phyloP scores from a whole-genome alignment of 2,113 vertebrate genomes.

The Smithornis capensis region DNA sequence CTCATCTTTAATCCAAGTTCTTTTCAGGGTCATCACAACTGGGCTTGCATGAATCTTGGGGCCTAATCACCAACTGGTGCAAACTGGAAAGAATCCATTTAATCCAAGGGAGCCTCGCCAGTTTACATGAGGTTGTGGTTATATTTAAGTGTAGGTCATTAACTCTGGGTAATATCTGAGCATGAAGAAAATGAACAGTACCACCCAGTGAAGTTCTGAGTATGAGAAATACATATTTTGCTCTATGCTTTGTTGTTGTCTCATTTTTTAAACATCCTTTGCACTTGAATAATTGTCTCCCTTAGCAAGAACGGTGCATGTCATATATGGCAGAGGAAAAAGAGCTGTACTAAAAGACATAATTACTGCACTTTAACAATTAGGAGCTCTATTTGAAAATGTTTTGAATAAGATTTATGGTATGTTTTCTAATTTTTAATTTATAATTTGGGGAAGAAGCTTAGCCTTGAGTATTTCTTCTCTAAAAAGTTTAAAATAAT shows the following conservation, averaged over 20 bases:
- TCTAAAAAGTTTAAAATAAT: conserved; percentile 7
- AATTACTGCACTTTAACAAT: conserved; percentile 47
- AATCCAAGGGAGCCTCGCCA: not conserved
- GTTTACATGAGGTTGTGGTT: not conserved
- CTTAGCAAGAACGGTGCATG: not conserved
- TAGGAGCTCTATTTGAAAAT: conserved; percentile 26
- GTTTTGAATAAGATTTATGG: conserved; percentile 43
- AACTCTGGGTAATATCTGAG: not conserved
- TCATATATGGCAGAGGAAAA: not conserved
- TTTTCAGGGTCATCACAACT: not conserved
- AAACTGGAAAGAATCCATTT: not conserved
- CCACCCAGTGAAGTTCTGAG: not conserved
- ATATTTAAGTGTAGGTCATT: not conserved
- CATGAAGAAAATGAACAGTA: not conserved
- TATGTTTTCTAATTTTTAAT: conserved; percentile 11
- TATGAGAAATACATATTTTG: not conserved
- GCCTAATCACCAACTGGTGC: not conserved
- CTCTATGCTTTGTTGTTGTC: not conserved
- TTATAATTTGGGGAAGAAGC: not conserved
- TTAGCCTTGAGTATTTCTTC: not conserved
- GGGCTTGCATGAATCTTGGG: not conserved
- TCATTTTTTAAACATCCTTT: not conserved
- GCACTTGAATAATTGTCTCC: not conserved
- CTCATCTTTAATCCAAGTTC: not conserved
- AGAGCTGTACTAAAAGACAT: conserved; percentile 9